These are phyloP conservation scores for Therioaphis trifolii DNA, from an alignment of 2,888 invertebrate species.

Conservation along the genomic window DNA sequence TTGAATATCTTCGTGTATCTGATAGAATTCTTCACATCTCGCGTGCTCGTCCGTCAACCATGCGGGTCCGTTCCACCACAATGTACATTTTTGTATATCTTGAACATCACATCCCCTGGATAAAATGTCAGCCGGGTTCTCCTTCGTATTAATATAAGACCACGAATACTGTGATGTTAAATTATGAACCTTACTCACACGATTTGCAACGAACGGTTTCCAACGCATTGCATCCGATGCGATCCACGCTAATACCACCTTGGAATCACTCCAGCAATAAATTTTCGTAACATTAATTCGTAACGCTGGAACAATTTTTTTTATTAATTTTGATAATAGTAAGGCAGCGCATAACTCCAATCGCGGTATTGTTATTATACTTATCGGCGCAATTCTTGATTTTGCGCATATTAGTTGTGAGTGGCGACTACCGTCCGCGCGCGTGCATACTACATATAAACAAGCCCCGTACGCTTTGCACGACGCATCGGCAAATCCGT, in stretches of 20 bases:
- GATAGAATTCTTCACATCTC: background rate
- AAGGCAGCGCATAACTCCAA: constrained; percentile 6
- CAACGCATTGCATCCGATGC: background rate
- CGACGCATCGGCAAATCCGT: background rate
- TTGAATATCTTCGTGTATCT: background rate
- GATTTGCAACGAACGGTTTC: constrained; percentile 15
- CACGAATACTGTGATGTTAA: background rate
- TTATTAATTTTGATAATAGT: background rate
- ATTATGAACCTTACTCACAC: background rate
- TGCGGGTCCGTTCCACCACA: background rate
- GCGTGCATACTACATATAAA: background rate
- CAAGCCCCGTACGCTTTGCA: background rate
- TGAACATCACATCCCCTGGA: background rate
- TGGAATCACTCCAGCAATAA: constrained; percentile 63
- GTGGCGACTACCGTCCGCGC: background rate
- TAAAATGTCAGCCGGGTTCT: constrained; percentile 3
- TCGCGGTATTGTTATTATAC: background rate
- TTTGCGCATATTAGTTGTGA: constrained; percentile 3
- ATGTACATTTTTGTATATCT: background rate
- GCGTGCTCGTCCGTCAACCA: background rate
- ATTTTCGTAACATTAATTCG: constrained; percentile 35
- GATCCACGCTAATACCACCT: background rate
- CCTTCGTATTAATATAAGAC: background rate
- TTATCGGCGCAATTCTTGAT: background rate
- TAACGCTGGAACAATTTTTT: constrained; percentile 17